A percentile compares a stretch with the other conserved stretches of the same genome.
Conservation (phyloP, 92 coral and sea anemone species). For the Heliopora coerulea region DNA sequence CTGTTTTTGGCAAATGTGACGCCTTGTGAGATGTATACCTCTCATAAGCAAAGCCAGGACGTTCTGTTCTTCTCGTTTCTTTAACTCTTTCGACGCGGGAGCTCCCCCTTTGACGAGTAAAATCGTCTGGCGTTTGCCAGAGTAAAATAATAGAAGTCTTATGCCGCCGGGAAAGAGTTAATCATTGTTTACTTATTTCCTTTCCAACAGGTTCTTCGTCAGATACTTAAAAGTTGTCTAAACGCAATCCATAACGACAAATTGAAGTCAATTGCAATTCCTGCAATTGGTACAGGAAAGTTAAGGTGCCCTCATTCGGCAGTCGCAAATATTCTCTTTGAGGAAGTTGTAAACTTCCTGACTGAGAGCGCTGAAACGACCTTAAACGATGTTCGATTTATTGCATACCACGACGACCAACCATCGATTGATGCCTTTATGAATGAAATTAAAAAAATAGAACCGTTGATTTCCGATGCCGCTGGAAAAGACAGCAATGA, state of each 20-base stretch:
- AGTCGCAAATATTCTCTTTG: constrained; percentile 59
- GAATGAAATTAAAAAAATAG: background rate
- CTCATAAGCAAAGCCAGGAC: no score
- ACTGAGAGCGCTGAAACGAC: background rate
- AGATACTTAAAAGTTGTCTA: constrained; percentile 50
- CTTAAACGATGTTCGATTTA: constrained; percentile 17
- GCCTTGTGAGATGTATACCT: no score
- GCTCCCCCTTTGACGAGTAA: no score
- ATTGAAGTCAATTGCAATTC: constrained; percentile 52
- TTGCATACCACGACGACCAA: constrained; percentile 1
- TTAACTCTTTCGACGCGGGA: no score
- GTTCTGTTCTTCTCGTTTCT: no score
- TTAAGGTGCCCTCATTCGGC: constrained; percentile 15
- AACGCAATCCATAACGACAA: constrained; percentile 52
- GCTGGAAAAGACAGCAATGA: background rate
- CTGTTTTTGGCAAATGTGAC: no score
- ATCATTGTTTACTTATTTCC: no score
- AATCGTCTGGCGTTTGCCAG: no score
- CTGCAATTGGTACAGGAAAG: constrained; percentile 47
- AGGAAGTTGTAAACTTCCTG: constrained; percentile 14
- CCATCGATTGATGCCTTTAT: constrained; percentile 23
- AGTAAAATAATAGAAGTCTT: no score
- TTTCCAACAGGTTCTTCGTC: constrained; percentile 12
- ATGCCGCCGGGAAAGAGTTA: no score
- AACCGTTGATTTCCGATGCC: background rate